phyloP scores from a whole-genome alignment of 2,113 vertebrate species.

The Addax nasomaculatus region DNA sequence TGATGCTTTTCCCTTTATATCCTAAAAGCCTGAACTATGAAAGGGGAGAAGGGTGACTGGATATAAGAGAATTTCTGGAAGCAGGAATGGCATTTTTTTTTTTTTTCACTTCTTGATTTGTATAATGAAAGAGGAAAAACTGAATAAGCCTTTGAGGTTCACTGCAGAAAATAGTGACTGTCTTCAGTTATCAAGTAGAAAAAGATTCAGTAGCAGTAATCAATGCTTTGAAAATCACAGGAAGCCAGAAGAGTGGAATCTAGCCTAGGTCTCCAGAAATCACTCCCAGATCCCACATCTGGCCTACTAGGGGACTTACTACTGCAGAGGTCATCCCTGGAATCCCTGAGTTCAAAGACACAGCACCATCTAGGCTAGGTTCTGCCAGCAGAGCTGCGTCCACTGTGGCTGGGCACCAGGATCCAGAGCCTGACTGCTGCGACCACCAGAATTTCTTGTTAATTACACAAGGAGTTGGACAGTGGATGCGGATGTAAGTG shows the following conservation, averaged over 20 bases:
- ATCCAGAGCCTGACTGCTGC: background rate
- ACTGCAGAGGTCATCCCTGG: background rate
- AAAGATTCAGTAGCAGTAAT: background rate
- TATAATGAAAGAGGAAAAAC: background rate
- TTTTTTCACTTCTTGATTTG: background rate
- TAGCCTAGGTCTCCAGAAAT: background rate
- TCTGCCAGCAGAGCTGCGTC: background rate
- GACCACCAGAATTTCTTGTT: background rate
- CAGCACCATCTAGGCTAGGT: background rate
- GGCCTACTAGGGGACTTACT: background rate
- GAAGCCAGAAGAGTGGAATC: background rate
- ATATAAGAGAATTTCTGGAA: background rate
- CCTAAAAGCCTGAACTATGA: background rate
- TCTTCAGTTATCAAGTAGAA: background rate
- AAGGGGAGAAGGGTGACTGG: background rate
- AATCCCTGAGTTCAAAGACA: background rate
- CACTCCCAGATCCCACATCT: background rate
- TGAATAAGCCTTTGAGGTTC: background rate
- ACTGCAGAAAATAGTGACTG: background rate
- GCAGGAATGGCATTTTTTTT: background rate
- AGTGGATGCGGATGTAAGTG: background rate
- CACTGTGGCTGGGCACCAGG: background rate
- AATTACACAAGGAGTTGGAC: background rate
- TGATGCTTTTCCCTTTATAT: background rate
- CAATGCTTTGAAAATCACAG: background rate